Conservation (phyloP, 2,113 vertebrate species). For the Rhegmatorhina hoffmannsi region DNA sequence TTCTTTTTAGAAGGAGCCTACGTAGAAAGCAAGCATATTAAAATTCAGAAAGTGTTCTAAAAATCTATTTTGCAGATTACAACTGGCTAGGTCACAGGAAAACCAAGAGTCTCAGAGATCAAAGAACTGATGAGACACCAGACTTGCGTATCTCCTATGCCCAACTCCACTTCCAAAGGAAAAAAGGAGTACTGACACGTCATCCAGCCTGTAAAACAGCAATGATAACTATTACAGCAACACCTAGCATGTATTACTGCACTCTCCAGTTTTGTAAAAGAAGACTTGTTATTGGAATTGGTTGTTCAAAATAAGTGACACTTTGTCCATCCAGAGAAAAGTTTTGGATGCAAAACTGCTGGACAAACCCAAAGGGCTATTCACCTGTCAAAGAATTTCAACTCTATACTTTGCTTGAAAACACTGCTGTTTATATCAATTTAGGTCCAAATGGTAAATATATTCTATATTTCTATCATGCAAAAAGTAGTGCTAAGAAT, state of each 20-base stretch:
- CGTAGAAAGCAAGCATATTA: background rate
- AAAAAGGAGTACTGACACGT: background rate
- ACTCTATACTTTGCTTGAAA: background rate
- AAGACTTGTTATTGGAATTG: background rate
- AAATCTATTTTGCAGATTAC: background rate
- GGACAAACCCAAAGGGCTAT: background rate
- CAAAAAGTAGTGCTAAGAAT: background rate
- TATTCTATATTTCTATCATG: background rate
- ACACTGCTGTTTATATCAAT: background rate
- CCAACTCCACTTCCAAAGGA: background rate
- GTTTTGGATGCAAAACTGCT: background rate
- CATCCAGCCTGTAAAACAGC: background rate
- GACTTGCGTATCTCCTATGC: fast-evolving
- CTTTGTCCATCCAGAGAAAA: background rate
- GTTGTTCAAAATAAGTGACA: fast-evolving
- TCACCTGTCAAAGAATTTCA: background rate
- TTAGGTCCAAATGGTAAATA: background rate
- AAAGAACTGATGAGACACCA: background rate
- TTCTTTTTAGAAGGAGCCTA: conserved; percentile 98
- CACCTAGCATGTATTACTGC: background rate
- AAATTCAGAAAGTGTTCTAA: background rate
- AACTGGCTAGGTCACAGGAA: background rate
- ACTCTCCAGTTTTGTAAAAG: background rate
- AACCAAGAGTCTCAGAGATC: background rate
- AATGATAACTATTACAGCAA: background rate